Percentiles rank a stretch among this genome's conserved stretches.
These are phyloP conservation scores for Myiozetetes cayanensis DNA, from an alignment of 2,113 vertebrate species.

Conservation along the genomic window DNA sequence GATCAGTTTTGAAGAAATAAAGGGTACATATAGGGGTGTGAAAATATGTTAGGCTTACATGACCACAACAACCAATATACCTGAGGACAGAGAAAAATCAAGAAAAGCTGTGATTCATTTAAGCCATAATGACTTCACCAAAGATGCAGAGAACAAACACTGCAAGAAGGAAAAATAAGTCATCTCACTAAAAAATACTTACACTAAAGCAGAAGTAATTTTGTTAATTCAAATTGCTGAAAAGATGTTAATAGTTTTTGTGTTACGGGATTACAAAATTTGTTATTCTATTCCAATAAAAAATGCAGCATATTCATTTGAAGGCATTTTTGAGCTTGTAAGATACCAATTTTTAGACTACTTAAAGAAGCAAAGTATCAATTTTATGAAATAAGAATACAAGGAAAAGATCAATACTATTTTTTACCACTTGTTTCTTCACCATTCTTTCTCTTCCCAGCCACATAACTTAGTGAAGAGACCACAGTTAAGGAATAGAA, in stretches of 20 bases:
- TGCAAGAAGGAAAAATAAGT: not conserved
- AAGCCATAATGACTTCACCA: not conserved
- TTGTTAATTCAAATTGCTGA: not conserved
- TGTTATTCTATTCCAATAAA: not conserved
- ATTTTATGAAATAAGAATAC: not conserved
- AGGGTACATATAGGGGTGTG: not conserved
- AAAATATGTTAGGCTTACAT: not conserved
- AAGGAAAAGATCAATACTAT: not conserved
- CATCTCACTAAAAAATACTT: not conserved
- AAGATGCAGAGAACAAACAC: not conserved
- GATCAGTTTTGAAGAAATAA: not conserved
- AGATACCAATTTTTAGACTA: not conserved
- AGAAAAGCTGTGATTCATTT: not conserved
- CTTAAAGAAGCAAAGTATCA: not conserved
- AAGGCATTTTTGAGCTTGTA: not conserved
- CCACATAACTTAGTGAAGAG: not conserved
- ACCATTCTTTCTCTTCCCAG: not conserved
- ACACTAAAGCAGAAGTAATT: not conserved
- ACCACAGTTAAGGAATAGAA: not conserved
- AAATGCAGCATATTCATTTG: not conserved
- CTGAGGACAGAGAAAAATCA: not conserved
- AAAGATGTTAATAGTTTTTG: not conserved
- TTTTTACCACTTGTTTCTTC: not conserved
- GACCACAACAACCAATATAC: not conserved
- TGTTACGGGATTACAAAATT: not conserved